Evolutionary conservation across 2,797 vertebrate species (phyloP).

Genomic region (Bradypodion ventrale): DNA sequence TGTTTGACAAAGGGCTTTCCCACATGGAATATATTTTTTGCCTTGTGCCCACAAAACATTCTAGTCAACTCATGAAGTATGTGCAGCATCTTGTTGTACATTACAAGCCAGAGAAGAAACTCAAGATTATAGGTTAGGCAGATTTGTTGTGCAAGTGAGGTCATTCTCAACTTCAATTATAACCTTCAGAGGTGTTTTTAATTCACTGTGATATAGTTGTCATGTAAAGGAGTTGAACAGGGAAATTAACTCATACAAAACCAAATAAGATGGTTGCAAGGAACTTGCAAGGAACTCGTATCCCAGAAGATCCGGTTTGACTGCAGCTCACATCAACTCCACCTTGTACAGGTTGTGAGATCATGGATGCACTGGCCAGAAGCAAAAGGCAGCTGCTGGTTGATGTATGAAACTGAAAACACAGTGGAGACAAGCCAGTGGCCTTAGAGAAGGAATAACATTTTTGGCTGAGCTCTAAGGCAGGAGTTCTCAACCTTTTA

Average conservation of each 20-base stretch:
- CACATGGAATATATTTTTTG: not conserved
- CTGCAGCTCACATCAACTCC: not conserved
- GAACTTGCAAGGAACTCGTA: too few relatives aligned
- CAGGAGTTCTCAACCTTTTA: too few relatives aligned
- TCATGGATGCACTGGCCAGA: not conserved
- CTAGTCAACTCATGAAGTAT: too few relatives aligned
- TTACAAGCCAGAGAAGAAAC: not conserved
- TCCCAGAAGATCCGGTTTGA: too few relatives aligned
- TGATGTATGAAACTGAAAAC: too few relatives aligned
- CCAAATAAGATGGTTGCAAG: too few relatives aligned
- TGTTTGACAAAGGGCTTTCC: not conserved
- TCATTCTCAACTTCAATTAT: not conserved
- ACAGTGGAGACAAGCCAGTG: too few relatives aligned
- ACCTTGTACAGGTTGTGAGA: not conserved
- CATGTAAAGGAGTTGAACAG: not conserved
- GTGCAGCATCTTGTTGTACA: not conserved
- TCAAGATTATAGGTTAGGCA: not conserved
- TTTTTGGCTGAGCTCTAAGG: too few relatives aligned
- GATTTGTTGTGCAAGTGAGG: not conserved
- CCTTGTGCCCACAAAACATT: too few relatives aligned
- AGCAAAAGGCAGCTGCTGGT: too few relatives aligned
- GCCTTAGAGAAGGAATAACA: too few relatives aligned
- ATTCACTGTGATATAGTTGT: not conserved
- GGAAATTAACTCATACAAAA: not conserved
- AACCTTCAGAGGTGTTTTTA: too few relatives aligned